Percentiles rank a stretch among this genome's conserved stretches.
phyloP scores from a whole-genome alignment of 2,888 invertebrate genomes.

The Atethmia centrago region DNA sequence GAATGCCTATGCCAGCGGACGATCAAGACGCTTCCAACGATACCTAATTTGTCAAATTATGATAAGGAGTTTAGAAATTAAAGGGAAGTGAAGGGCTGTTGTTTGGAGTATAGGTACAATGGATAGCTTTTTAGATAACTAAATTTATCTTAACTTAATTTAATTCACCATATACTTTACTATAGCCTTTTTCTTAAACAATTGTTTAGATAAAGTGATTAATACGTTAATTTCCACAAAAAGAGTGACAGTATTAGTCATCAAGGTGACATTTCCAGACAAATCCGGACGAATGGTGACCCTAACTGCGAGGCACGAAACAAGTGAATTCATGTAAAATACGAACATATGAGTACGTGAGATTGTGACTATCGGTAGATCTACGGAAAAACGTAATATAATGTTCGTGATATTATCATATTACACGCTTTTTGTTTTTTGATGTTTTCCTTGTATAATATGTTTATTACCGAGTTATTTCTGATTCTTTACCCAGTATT shows the following conservation, averaged over 20 bases:
- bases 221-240: too few relatives aligned
- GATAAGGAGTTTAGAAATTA: neutral
- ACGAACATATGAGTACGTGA: neutral
- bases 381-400: constrained; percentile 12
- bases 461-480: neutral
- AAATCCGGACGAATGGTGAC: neutral
- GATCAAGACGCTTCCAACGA: neutral
- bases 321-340: constrained; percentile 45
- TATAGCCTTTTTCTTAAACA: too few relatives aligned
- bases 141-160: too few relatives aligned
- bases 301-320: constrained; percentile 5
- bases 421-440: constrained; percentile 17
- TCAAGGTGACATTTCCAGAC: too few relatives aligned
- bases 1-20: too few relatives aligned
- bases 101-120: too few relatives aligned
- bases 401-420: neutral
- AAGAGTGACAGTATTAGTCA: too few relatives aligned
- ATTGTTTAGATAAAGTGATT: too few relatives aligned
- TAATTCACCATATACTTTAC: too few relatives aligned
- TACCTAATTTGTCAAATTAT: neutral
- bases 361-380: constrained; percentile 22
- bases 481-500: neutral
- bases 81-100: too few relatives aligned
- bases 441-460: neutral
- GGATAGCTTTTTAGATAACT: too few relatives aligned